A percentile compares a stretch with the other conserved stretches of the same genome.
Conservation (phyloP, 2,113 vertebrate genomes). For the Ictidomys tridecemlineatus region DNA sequence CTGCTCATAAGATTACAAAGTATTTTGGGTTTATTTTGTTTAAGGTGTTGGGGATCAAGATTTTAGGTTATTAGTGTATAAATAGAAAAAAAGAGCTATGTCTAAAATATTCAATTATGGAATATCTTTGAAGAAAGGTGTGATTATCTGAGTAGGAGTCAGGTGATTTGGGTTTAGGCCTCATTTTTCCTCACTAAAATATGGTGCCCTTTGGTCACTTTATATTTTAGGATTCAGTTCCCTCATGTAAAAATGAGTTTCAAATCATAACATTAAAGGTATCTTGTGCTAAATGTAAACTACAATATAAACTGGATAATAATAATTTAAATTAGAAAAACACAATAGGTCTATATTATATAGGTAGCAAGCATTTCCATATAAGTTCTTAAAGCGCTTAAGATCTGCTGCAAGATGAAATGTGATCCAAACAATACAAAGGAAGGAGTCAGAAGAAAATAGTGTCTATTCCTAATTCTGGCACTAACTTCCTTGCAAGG, state of each 20-base stretch:
- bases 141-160: not conserved
- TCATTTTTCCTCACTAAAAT: not conserved
- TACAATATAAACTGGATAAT: not conserved
- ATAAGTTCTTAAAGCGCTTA: not conserved
- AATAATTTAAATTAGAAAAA: not conserved
- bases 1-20: not conserved
- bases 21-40: not conserved
- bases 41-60: not conserved
- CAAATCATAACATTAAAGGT: not conserved
- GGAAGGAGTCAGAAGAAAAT: not conserved
- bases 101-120: not conserved
- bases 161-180: not conserved
- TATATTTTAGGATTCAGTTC: not conserved
- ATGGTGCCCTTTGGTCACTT: not conserved
- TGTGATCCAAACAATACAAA: not conserved
- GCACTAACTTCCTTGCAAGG: not conserved
- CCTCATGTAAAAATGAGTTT: not conserved
- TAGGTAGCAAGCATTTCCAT: not conserved
- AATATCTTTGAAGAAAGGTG: not conserved
- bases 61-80: not conserved
- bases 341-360: not conserved
- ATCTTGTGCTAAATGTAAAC: not conserved
- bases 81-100: not conserved
- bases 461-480: not conserved
- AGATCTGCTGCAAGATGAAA: not conserved